These are phyloP conservation scores for Hippoglossus hippoglossus DNA, from an alignment of 2,797 vertebrate species.

Conservation along the genomic window DNA sequence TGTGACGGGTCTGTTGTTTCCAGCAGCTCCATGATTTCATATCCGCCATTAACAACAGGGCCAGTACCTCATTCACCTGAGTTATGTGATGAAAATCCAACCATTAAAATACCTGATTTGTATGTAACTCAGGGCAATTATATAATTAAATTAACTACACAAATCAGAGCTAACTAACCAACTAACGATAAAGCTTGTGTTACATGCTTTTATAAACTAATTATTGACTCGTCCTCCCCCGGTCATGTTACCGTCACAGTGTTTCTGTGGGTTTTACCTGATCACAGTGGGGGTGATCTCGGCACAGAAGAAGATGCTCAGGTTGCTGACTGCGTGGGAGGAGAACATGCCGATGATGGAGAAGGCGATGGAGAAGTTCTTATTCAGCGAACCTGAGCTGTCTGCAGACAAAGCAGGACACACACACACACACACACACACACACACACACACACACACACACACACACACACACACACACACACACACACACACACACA, in stretches of 20 bases:
- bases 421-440: conserved; percentile 4
- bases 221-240: background rate
- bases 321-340: conserved; percentile 94
- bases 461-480: too few species aligned
- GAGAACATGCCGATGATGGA: conserved; percentile 99
- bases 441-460: too few species aligned
- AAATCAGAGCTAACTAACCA: too few species aligned
- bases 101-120: background rate
- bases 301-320: conserved; percentile 98
- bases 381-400: conserved; percentile 89
- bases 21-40: conserved; percentile 29
- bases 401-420: conserved; percentile 75
- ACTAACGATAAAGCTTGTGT: background rate
- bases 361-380: conserved; percentile 92
- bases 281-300: conserved; percentile 98
- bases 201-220: background rate
- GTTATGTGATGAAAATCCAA: conserved; percentile 17
- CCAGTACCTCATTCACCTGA: conserved; percentile 23
- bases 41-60: conserved; percentile 16
- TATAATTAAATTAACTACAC: too few species aligned
- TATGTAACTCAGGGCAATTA: background rate
- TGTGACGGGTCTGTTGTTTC: conserved; percentile 31
- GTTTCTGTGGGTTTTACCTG: conserved; percentile 83
- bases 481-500: too few species aligned
- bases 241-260: conserved; percentile 6